phyloP scores from a whole-genome alignment of 2,888 invertebrate species.

The Leptogaster cylindrica region DNA sequence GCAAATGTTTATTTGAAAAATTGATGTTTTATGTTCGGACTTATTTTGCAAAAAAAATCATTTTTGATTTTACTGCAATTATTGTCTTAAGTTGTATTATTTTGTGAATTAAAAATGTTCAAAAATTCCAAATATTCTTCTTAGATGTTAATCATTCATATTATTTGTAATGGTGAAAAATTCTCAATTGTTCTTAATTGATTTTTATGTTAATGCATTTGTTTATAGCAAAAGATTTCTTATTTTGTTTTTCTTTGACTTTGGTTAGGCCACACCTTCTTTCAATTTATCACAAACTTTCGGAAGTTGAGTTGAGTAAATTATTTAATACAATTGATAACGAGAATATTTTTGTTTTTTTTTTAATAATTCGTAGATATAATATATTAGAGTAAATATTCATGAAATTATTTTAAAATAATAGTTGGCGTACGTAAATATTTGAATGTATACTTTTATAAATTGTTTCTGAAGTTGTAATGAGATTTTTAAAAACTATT shows the following conservation, averaged over 20 bases:
- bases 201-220: background rate
- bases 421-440: no score
- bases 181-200: slow-evolving; percentile 1
- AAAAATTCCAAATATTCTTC: background rate
- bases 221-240: background rate
- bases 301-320: slow-evolving; percentile 8
- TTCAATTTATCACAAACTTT: slow-evolving; percentile 19
- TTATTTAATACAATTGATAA: slow-evolving; percentile 8
- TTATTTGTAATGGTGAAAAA: background rate
- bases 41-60: slow-evolving; percentile 16
- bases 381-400: slow-evolving; percentile 14
- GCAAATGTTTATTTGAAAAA: slow-evolving; percentile 1
- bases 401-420: background rate
- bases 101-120: slow-evolving; percentile 13
- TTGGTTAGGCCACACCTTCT: background rate
- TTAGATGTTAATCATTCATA: slow-evolving; percentile 12
- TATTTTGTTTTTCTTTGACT: background rate
- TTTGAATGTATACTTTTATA: no score
- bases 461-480: no score
- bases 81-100: slow-evolving; percentile 21
- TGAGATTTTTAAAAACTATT: no score
- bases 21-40: slow-evolving; percentile 25
- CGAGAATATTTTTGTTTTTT: slow-evolving; percentile 22
- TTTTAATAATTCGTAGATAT: slow-evolving; percentile 6
- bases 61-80: slow-evolving; percentile 34